A percentile compares a stretch with the other conserved stretches of the same genome.
These are phyloP conservation scores for Drosophila hydei DNA, from an alignment of 1,140 invertebrate species.

Conservation along the genomic window DNA sequence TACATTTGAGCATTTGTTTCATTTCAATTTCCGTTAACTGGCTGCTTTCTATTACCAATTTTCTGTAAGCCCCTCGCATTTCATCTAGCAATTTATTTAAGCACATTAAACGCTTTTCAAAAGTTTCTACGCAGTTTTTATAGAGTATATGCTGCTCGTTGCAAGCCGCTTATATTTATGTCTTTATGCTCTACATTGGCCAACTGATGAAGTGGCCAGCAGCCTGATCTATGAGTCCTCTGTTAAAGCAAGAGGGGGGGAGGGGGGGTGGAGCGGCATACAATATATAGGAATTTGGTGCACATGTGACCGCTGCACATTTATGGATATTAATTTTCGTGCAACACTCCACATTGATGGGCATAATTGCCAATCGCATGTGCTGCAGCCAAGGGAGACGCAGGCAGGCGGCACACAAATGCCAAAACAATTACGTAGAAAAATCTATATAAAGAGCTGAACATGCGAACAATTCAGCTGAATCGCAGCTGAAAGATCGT, in stretches of 20 bases:
- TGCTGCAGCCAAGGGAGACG: slow-evolving; percentile 10
- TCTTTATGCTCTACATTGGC: slow-evolving; percentile 1
- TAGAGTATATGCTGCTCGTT: not conserved
- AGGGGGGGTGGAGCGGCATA: not conserved
- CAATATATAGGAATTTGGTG: slow-evolving; percentile 17
- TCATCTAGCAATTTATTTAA: too few species aligned
- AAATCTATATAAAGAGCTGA: not conserved
- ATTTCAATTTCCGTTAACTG: too few species aligned
- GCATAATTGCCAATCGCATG: slow-evolving; percentile 62
- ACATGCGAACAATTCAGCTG: too few species aligned
- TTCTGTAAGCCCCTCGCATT: too few species aligned
- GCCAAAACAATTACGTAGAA: not conserved
- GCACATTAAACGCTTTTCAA: too few species aligned
- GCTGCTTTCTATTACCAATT: too few species aligned
- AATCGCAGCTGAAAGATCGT: not conserved
- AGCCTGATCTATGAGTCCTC: slow-evolving; percentile 54
- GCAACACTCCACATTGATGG: slow-evolving; percentile 71
- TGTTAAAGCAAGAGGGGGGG: not conserved
- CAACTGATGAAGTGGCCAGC: slow-evolving; percentile 10
- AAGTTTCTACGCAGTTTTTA: too few species aligned
- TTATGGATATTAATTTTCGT: slow-evolving; percentile 76
- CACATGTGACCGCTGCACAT: slow-evolving; percentile 63
- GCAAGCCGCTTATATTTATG: not conserved
- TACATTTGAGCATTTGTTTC: too few species aligned
- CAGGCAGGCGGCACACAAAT: not conserved